A percentile compares a stretch with the other conserved stretches of the same genome.
Conservation (phyloP, 1,140 invertebrate species). For the Formica exsecta region DNA sequence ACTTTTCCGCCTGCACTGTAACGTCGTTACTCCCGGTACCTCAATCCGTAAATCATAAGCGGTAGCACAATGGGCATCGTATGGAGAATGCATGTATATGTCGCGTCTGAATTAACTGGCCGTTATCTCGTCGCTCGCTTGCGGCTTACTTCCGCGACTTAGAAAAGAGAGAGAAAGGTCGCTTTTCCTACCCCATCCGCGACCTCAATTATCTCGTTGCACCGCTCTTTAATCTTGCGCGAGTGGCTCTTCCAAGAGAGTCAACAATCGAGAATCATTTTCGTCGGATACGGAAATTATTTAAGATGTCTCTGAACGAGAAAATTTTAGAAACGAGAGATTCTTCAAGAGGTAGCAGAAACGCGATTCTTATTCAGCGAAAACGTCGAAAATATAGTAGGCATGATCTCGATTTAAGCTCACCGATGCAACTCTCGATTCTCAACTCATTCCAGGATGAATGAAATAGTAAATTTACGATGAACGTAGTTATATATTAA, state of each 20-base stretch:
- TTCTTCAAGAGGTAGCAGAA: neutral
- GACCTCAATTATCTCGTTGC: slow-evolving; percentile 11
- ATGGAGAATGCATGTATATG: slow-evolving; percentile 1
- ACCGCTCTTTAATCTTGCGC: neutral
- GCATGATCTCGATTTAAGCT: neutral
- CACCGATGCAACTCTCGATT: neutral
- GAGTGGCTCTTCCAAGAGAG: neutral
- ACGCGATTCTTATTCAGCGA: neutral
- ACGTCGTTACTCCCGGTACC: slow-evolving; percentile 40
- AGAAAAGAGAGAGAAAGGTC: slow-evolving; percentile 26
- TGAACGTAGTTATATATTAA: neutral
- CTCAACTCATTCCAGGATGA: neutral
- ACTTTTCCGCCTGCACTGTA: slow-evolving; percentile 41
- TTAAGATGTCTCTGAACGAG: neutral
- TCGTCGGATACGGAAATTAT: neutral
- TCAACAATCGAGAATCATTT: neutral
- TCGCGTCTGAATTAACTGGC: slow-evolving; percentile 38
- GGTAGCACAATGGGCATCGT: slow-evolving; percentile 49
- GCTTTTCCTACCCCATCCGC: neutral
- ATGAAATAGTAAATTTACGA: neutral
- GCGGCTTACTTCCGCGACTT: slow-evolving; percentile 21
- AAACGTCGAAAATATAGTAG: neutral
- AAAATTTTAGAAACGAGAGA: neutral
- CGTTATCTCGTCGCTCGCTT: slow-evolving; percentile 2
- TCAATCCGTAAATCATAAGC: slow-evolving; percentile 54